Conservation (phyloP, 2,113 vertebrate genomes). For the Tupaia chinensis region DNA sequence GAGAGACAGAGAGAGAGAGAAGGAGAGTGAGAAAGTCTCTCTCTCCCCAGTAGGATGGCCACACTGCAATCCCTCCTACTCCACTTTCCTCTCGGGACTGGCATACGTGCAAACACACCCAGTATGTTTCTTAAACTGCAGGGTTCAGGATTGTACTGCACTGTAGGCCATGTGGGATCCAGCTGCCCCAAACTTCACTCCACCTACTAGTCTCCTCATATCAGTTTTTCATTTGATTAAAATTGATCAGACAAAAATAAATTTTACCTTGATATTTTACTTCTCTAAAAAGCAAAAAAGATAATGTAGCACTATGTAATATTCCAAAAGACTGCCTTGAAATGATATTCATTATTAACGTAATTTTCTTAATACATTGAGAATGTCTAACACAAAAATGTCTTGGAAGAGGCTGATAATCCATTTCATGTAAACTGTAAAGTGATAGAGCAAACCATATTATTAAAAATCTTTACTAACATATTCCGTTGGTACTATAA, state of each 20-base stretch:
- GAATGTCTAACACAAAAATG: neutral
- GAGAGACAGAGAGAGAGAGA: no score
- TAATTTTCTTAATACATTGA: neutral
- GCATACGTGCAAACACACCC: no score
- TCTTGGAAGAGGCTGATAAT: neutral
- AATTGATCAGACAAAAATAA: neutral
- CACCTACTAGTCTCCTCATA: no score
- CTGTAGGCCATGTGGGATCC: no score
- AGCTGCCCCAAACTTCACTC: no score
- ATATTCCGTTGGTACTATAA: neutral
- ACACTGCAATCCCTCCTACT: no score
- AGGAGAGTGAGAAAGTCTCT: no score
- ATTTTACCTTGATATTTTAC: constrained; percentile 8
- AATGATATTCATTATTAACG: neutral
- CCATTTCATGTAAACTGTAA: neutral
- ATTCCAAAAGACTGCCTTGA: neutral
- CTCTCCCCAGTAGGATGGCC: no score
- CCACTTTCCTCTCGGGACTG: no score
- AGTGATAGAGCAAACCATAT: neutral
- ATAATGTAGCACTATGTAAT: neutral
- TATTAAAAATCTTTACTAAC: neutral
- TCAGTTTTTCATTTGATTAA: neutral
- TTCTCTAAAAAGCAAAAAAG: neutral
- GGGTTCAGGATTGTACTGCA: no score
- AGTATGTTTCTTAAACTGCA: no score